phyloP scores from a whole-genome alignment of 2,888 invertebrate genomes.

The Oscheius sp. region DNA sequence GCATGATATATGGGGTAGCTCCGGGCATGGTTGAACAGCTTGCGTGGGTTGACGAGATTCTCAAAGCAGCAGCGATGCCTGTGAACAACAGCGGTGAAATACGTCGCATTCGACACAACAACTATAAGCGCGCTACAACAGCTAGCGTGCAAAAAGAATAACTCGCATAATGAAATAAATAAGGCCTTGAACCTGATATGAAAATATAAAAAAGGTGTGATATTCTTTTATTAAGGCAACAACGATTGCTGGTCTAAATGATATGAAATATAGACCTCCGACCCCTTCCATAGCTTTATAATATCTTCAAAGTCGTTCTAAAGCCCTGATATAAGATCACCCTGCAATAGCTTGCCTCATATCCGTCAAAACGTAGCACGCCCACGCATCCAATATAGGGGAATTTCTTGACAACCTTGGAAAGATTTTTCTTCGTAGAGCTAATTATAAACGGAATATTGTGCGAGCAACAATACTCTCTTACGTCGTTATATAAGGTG shows the following conservation, averaged over 20 bases:
- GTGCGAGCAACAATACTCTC: conserved; percentile 6
- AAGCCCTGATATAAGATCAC: background rate
- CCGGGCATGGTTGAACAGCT: background rate
- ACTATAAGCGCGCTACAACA: background rate
- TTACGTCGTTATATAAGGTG: conserved; percentile 22
- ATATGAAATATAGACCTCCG: conserved; percentile 21
- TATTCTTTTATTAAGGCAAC: conserved; percentile 27
- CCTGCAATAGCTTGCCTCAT: conserved; percentile 29
- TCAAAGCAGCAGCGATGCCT: background rate
- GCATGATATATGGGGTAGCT: conserved; percentile 33
- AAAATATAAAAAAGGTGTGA: background rate
- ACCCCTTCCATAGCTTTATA: conserved; percentile 26
- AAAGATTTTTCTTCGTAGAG: conserved; percentile 37
- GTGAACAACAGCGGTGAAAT: conserved; percentile 12
- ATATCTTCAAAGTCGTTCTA: conserved; percentile 32
- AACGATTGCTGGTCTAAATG: conserved; percentile 44
- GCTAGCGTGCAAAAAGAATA: background rate
- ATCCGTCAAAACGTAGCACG: conserved; percentile 30
- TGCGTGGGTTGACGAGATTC: background rate
- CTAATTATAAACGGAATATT: conserved; percentile 20
- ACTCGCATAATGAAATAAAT: background rate
- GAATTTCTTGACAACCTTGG: conserved; percentile 37
- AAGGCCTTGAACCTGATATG: background rate
- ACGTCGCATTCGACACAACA: conserved; percentile 9
- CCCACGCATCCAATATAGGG: conserved; percentile 44